Percentiles rank a stretch among this genome's conserved stretches.
Evolutionary conservation across 2,113 vertebrate species (phyloP).

Genomic region (Lichenostomus cassidix): DNA sequence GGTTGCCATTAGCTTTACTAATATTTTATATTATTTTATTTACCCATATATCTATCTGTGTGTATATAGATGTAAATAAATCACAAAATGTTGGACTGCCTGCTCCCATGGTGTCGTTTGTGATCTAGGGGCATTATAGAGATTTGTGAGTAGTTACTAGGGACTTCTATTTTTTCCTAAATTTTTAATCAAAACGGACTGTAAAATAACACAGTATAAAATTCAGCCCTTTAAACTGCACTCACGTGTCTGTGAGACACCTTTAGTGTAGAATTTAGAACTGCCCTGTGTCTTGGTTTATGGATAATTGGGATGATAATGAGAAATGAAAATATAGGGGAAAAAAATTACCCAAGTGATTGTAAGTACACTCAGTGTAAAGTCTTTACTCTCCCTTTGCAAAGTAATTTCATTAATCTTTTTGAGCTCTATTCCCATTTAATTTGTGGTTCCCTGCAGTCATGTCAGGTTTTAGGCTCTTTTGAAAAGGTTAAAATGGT

Average conservation of each 20-base stretch:
- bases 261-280: background rate
- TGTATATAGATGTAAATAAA: background rate
- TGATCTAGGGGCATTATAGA: background rate
- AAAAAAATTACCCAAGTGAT: background rate
- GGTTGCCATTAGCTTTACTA: background rate
- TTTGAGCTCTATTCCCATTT: background rate
- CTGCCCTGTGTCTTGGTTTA: background rate
- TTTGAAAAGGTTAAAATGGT: background rate
- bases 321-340: background rate
- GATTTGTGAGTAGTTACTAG: background rate
- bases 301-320: background rate
- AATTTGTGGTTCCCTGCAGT: background rate
- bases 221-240: background rate
- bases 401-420: background rate
- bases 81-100: background rate
- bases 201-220: background rate
- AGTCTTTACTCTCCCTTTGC: background rate
- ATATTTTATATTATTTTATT: background rate
- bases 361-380: background rate
- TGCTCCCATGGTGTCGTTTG: background rate
- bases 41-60: background rate
- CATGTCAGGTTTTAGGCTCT: background rate
- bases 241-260: rapidly evolving
- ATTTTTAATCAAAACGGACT: background rate
- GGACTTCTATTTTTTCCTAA: background rate